Percentiles rank a stretch among this genome's conserved stretches.
phyloP scores from a whole-genome alignment of 2,797 vertebrate genomes.

The Harpagifer antarcticus region DNA sequence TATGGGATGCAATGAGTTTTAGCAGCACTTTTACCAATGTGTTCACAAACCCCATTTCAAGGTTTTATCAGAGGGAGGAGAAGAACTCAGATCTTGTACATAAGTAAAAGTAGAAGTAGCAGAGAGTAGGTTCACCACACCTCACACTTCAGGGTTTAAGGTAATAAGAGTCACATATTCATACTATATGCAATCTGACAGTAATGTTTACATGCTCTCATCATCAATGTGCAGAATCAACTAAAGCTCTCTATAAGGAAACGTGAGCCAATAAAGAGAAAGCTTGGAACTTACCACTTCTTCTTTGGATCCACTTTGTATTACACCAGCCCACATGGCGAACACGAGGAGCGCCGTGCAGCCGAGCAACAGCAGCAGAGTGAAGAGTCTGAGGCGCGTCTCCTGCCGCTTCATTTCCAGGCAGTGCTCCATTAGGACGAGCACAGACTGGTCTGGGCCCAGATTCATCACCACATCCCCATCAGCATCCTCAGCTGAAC shows the following conservation, averaged over 20 bases:
- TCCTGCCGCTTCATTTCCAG: constrained; percentile 63
- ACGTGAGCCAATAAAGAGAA: neutral
- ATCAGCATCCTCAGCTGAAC: neutral
- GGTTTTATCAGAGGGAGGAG: too few relatives aligned
- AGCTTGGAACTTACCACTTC: constrained; percentile 3
- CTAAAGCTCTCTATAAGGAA: neutral
- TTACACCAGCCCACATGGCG: neutral
- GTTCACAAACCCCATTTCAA: neutral
- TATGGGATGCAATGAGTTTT: neutral
- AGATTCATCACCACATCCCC: neutral
- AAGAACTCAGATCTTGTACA: neutral
- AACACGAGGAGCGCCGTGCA: constrained; percentile 19
- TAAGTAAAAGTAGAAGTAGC: neutral
- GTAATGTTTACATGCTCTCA: neutral
- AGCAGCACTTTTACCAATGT: neutral
- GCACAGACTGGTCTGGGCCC: constrained; percentile 9
- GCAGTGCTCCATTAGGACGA: constrained; percentile 56
- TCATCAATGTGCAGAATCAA: neutral
- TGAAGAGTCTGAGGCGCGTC: constrained; percentile 23
- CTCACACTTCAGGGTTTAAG: neutral
- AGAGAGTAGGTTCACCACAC: too few relatives aligned
- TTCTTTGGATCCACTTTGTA: neutral
- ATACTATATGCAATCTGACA: neutral
- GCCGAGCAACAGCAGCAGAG: constrained; percentile 50
- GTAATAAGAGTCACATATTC: neutral